phyloP scores from a whole-genome alignment of 2,888 invertebrate genomes.

The Bhutanitis thaidina region DNA sequence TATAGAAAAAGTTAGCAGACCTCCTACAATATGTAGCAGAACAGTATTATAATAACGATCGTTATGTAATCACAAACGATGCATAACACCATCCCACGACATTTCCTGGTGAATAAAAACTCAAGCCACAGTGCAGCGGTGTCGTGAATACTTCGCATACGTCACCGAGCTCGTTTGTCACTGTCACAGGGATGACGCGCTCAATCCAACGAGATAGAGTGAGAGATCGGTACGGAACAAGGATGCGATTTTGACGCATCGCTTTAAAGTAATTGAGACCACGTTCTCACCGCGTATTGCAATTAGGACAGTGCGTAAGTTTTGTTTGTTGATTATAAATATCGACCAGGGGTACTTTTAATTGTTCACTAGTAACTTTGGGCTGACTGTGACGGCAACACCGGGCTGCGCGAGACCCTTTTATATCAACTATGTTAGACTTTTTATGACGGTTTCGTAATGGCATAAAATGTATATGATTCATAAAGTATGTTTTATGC shows the following conservation, averaged over 20 bases:
- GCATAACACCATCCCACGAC: background rate
- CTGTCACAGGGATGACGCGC: constrained; percentile 25
- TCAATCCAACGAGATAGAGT: constrained; percentile 17
- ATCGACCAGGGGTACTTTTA: background rate
- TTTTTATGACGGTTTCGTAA: background rate
- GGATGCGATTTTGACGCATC: constrained; percentile 1
- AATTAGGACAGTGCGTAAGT: constrained; percentile 3
- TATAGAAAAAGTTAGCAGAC: too few relatives aligned
- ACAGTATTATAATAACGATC: too few relatives aligned
- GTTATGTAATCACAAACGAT: background rate
- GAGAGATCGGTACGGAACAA: constrained; percentile 8
- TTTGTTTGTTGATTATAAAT: constrained; percentile 16
- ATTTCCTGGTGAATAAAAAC: background rate
- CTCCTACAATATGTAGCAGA: too few relatives aligned
- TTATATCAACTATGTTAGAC: background rate
- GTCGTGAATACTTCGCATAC: constrained; percentile 4
- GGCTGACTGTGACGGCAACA: background rate
- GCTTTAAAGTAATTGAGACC: constrained; percentile 10
- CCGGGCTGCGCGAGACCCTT: background rate
- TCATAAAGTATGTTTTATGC: too few relatives aligned
- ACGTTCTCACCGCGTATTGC: background rate
- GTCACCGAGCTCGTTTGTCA: constrained; percentile 25
- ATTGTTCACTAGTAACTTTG: constrained; percentile 5
- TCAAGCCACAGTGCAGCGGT: background rate
- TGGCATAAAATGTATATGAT: background rate